These are phyloP conservation scores for Zoanthus sociatus DNA, from an alignment of 92 coral and sea anemone species.

Conservation along the genomic window DNA sequence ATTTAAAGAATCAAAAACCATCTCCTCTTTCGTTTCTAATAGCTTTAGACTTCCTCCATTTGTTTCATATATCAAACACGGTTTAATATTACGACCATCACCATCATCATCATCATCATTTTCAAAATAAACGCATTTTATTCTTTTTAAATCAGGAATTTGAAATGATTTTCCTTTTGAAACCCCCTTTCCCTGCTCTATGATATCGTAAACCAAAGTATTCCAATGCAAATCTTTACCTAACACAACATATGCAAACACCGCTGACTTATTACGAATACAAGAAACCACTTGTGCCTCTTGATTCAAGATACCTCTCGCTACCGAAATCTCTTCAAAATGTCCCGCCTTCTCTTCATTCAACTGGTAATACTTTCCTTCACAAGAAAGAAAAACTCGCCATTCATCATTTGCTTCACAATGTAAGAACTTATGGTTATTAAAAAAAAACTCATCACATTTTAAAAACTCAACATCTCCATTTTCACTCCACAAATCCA, in stretches of 20 bases:
- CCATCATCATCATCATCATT: neutral
- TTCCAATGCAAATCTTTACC: neutral
- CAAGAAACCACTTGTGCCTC: neutral
- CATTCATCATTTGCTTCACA: neutral
- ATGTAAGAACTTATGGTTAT: neutral
- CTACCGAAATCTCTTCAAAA: neutral
- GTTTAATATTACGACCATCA: neutral
- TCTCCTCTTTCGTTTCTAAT: neutral
- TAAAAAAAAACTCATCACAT: neutral
- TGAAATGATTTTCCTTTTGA: neutral
- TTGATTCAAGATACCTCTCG: neutral
- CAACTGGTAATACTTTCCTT: neutral
- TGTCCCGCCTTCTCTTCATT: neutral
- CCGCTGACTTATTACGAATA: neutral
- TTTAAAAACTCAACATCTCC: neutral
- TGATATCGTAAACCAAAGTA: neutral
- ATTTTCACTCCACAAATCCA: neutral
- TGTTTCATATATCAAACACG: neutral
- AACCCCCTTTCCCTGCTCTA: neutral
- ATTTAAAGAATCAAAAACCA: too few species aligned
- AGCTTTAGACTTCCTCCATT: neutral
- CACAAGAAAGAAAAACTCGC: neutral
- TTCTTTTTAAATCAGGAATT: neutral
- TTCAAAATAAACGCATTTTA: neutral
- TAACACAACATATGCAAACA: neutral